Evolutionary conservation across 2,113 vertebrate species (phyloP).

Genomic region (Tupaia tana): DNA sequence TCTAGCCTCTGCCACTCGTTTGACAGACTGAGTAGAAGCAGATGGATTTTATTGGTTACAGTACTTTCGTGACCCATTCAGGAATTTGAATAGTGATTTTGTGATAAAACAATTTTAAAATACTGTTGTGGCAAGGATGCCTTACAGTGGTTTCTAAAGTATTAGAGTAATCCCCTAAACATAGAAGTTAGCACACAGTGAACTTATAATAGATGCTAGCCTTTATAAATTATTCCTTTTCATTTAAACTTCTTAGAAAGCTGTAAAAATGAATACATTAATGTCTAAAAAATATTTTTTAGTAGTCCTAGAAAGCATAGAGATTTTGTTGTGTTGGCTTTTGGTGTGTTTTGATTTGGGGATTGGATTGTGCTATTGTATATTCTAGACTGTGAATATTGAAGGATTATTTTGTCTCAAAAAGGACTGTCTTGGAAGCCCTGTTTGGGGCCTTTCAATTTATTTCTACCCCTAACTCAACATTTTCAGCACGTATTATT

Average conservation of each 20-base stretch:
- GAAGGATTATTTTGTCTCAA: slow-evolving; percentile 19
- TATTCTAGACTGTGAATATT: not conserved
- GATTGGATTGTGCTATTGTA: not conserved
- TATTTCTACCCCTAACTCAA: not conserved
- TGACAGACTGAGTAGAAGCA: no score
- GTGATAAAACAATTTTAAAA: not conserved
- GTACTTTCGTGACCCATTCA: not conserved
- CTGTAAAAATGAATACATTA: not conserved
- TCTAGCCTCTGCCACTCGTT: no score
- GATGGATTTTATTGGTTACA: not conserved
- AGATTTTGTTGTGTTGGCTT: not conserved
- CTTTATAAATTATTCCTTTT: not conserved
- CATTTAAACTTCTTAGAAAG: slow-evolving; percentile 31
- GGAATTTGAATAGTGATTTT: slow-evolving; percentile 30
- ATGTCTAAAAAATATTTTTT: not conserved
- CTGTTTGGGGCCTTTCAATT: not conserved
- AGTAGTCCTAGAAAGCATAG: not conserved
- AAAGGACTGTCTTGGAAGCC: not conserved
- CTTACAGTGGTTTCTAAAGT: not conserved
- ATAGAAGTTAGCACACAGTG: not conserved
- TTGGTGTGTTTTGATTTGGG: not conserved
- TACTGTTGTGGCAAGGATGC: not conserved
- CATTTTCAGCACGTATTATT: slow-evolving; percentile 2
- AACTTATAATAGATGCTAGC: not conserved
- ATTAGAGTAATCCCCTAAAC: not conserved